phyloP scores from a whole-genome alignment of 2,113 vertebrate species.

The Vidua chalybeata region DNA sequence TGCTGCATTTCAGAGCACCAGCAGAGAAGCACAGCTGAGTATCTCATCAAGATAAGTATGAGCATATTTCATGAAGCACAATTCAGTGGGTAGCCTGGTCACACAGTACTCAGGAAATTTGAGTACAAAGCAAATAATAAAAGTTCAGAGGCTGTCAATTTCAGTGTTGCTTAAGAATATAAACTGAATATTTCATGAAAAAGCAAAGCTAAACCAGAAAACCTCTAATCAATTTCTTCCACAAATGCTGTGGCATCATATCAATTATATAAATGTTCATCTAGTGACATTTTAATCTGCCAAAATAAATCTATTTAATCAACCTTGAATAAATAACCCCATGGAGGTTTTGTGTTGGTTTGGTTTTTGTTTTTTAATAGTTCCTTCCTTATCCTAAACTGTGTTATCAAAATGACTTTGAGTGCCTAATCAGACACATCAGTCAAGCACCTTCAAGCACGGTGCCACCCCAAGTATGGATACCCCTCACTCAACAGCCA shows the following conservation, averaged over 20 bases:
- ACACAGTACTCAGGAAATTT: neutral
- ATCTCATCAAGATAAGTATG: neutral
- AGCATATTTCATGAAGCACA: neutral
- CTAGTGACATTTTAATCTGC: neutral
- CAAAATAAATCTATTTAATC: neutral
- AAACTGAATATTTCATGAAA: neutral
- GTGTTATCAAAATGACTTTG: neutral
- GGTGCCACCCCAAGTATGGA: neutral
- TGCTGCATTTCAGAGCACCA: neutral
- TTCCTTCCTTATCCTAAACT: constrained; percentile 23
- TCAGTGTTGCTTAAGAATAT: neutral
- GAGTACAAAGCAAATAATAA: neutral
- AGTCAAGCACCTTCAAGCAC: constrained; percentile 44
- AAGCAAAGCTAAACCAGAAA: neutral
- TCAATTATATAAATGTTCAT: neutral
- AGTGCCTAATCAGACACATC: constrained; percentile 46
- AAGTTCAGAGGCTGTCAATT: neutral
- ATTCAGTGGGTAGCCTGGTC: neutral
- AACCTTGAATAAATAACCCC: neutral
- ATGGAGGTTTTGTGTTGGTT: neutral
- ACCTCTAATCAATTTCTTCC: neutral
- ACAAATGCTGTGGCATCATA: neutral
- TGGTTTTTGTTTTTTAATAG: neutral
- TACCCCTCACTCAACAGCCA: constrained; percentile 35
- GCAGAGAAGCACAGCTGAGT: neutral